Conservation (phyloP, 1,140 invertebrate genomes). For the Pogonomyrmex californicus region DNA sequence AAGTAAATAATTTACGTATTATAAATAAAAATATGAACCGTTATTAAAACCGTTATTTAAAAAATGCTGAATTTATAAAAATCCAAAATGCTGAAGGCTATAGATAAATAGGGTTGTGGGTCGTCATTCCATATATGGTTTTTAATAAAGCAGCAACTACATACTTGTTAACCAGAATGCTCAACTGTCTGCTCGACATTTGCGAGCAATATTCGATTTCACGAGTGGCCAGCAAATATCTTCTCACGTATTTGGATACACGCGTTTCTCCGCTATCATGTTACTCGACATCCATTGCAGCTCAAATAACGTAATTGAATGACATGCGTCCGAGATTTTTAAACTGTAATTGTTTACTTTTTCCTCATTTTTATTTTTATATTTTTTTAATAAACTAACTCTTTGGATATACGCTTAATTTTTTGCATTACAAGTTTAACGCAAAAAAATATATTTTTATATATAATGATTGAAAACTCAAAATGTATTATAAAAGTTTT, state of each 20-base stretch:
- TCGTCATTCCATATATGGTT: background rate
- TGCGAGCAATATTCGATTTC: constrained; percentile 52
- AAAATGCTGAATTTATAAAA: background rate
- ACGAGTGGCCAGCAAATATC: constrained; percentile 49
- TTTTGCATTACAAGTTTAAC: background rate
- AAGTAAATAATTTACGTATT: background rate
- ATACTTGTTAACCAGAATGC: constrained; percentile 24
- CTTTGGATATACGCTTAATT: background rate
- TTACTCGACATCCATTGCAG: constrained; percentile 1
- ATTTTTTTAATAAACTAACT: background rate
- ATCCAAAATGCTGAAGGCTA: constrained; percentile 10
- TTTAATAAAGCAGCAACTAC: constrained; percentile 49
- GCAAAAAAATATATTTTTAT: background rate
- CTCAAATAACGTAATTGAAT: constrained; percentile 42
- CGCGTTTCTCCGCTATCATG: constrained; percentile 34
- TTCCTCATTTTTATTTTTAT: background rate
- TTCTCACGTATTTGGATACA: constrained; percentile 49
- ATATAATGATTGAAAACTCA: background rate
- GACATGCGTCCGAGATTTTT: background rate
- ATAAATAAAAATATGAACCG: background rate
- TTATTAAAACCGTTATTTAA: background rate
- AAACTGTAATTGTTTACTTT: background rate
- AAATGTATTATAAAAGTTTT: background rate
- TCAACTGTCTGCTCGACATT: constrained; percentile 25
- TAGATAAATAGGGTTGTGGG: background rate